Evolutionary conservation across 1,140 invertebrate genomes (phyloP), one percentile per base, ranked within the genome.

Genomic region (Rhyzopertha dominica): DNA sequence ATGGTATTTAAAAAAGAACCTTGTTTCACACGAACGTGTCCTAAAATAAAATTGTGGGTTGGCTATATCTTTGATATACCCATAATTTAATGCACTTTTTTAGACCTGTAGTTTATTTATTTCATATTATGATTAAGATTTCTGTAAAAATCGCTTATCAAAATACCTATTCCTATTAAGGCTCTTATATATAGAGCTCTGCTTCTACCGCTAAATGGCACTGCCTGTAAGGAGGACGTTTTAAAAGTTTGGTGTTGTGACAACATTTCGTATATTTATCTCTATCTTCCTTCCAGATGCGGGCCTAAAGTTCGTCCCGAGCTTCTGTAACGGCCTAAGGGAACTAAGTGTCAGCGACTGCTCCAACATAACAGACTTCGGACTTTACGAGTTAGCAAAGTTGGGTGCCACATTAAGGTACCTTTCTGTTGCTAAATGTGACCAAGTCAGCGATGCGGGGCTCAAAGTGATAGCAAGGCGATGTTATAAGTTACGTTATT

Each of bases 261-360:
- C 39, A n/a, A n/a, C n/a, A n/a, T n/a, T n/a, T n/a, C n/a, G n/a
- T n/a, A n/a, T n/a, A 30, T 35, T 47, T 41, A 38, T 16, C 20
- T 18, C 28, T 47, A 24, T 39, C 56, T 53, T 49, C 38, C 24
- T 76, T 77, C 47, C 61, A 73, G 85, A 87, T 70, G 76, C 78
- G 53, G 84, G 84, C 47, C 69, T 88, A 4, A 83, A 87, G 54
- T 84, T 81, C 61, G 80, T 95, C 26, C 87, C 90, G 5, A 89
- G 84, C 48, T 92, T 91, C 64, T 95, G 90, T 61, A 74, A 78
- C 1, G 82, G 78, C 39, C 69, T 95, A 8, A 78, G 87, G 43
- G 90, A 95, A 65, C 70, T 95, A 8, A 91, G 88, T 52, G 84
- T 95, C 9, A 93, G 90, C 8, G 91, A 95, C 68, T 96, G 92